Evolutionary conservation across 2,113 vertebrate species (phyloP).

Genomic region (Hippopotamus amphibius): DNA sequence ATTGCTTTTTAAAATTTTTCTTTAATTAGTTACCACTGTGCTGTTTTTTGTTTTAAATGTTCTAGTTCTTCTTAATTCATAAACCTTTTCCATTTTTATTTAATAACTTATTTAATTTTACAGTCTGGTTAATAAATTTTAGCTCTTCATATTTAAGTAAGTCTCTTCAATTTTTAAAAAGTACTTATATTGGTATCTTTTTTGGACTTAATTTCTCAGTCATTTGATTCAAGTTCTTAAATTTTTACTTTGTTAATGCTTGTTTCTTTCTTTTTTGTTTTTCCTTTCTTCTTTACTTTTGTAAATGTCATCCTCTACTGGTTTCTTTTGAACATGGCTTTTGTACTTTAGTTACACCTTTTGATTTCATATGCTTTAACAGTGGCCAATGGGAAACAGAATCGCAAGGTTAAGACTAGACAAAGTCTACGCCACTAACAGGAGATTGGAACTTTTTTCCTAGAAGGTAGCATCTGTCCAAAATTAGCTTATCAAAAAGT

Average conservation of each 20-base stretch:
- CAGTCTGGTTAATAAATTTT: neutral
- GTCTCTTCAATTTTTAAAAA: neutral
- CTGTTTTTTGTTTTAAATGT: neutral
- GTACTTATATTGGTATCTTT: neutral
- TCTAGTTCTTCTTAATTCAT: neutral
- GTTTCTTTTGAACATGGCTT: neutral
- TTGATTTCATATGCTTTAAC: neutral
- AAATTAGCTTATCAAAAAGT: neutral
- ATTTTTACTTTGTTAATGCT: neutral
- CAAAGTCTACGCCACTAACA: neutral
- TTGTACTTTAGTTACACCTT: neutral
- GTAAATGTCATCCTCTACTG: neutral
- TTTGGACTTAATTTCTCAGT: constrained; percentile 23
- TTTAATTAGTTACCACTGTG: neutral
- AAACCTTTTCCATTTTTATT: neutral
- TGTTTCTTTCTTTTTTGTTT: neutral
- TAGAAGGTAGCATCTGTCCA: neutral
- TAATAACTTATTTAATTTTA: constrained; percentile 20
- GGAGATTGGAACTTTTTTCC: neutral
- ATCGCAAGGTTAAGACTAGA: neutral
- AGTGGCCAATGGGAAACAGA: neutral
- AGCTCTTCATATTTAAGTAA: neutral
- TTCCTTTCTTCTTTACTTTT: neutral
- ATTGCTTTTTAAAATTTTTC: neutral
- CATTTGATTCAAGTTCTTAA: neutral